These are phyloP conservation scores for Therioaphis trifolii DNA, from an alignment of 2,888 invertebrate species.

Conservation along the genomic window DNA sequence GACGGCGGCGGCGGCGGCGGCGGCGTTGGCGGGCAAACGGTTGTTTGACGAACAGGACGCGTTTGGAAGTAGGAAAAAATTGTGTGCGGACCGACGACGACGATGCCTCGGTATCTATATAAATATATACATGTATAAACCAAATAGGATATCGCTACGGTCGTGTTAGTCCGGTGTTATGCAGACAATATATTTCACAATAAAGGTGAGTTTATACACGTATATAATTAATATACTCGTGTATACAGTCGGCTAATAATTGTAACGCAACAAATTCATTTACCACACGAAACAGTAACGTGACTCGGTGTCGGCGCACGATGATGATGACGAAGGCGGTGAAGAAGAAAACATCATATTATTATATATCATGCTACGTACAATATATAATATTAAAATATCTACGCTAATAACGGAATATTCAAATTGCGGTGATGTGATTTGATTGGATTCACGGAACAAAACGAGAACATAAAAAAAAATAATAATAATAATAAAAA, in stretches of 20 bases:
- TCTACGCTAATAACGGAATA: conserved; percentile 14
- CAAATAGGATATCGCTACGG: conserved; percentile 9
- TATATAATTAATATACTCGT: not conserved
- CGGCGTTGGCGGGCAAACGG: not conserved
- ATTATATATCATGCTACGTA: not conserved
- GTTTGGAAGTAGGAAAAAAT: conserved; percentile 18
- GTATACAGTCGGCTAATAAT: not conserved
- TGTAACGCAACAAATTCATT: conserved; percentile 42
- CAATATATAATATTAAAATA: no score
- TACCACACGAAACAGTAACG: conserved; percentile 31
- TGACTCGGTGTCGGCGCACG: conserved; percentile 1
- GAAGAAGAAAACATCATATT: not conserved
- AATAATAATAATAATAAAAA: not conserved
- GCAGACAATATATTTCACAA: no score
- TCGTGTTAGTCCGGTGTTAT: not conserved
- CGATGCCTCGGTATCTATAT: not conserved
- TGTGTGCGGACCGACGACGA: not conserved
- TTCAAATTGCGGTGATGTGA: not conserved
- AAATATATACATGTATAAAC: not conserved
- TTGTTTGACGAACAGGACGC: not conserved
- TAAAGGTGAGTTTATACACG: not conserved
- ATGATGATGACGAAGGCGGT: not conserved
- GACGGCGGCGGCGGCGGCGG: conserved; percentile 19
- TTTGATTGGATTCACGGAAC: not conserved
- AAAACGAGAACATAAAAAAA: not conserved